Base-by-base conservation (phyloP, 2,797 vertebrate genomes). In the Hydrocynus forskahlii region DNA sequence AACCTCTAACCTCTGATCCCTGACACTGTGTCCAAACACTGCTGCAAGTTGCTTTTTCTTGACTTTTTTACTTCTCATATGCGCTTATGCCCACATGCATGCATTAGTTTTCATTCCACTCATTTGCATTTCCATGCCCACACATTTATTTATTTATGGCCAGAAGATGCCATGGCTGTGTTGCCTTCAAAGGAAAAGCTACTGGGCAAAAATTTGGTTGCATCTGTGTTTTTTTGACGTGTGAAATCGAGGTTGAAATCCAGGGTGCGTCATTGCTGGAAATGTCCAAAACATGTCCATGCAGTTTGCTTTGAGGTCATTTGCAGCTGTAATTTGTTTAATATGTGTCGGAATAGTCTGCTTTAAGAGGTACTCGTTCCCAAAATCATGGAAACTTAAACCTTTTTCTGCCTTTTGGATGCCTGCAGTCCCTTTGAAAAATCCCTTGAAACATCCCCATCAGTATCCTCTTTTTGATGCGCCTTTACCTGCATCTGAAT, bases 401-500 rank as follows among this genome's bases (percentile, higher is more conserved):
- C 8, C 40, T 4, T 43, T 43, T 43, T n/a, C n/a, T 43, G 40
- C 40, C 8, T 43, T 43, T 43, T 43, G 40, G 8, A 43, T 43
- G 40, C 8, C 40, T 4, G 40, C 40, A 43, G 4, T 43, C 40
- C 8, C 4, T 43, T 8, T 8, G 8, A 43, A 43, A 43, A 43
- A 8, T 43, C 40, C 40, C 40, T 43, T 43, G 8, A 43, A 43
- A 43, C 40, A 43, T 4, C 4, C 8, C 40, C n/a, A n/a, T n/a
- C n/a, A n/a, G n/a, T n/a, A n/a, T n/a, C n/a, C 29, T 43, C 29
- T 7, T 72, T 17, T 59, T 73, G 17, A 73, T 57, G 25, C 66
- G 13, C 29, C 17, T 81, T 62, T 81, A 80, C 73, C 75, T 78
- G 83, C 57, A 70, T 77, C 68, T 81, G 75, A 84, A 81, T 78